phyloP scores from a whole-genome alignment of 2,113 vertebrate genomes.

The Cyanistes caeruleus region DNA sequence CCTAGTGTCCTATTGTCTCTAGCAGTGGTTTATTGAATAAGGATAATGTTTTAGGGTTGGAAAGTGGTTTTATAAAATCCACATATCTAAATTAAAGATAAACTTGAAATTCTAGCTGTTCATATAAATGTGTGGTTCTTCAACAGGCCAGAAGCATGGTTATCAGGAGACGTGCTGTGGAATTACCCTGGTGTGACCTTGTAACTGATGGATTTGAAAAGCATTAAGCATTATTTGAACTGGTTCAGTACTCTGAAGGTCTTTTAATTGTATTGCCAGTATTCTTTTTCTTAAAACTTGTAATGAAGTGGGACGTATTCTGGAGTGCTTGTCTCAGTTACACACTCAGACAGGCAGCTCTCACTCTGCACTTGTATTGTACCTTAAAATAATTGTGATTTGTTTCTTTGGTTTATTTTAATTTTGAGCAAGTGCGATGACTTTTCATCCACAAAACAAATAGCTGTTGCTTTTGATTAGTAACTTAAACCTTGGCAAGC shows the following conservation, averaged over 20 bases:
- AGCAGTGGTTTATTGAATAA: neutral
- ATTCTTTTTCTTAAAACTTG: neutral
- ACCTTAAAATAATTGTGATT: neutral
- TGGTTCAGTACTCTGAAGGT: neutral
- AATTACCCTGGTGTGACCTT: constrained; percentile 18
- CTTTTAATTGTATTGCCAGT: neutral
- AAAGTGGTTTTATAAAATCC: neutral
- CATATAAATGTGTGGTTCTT: neutral
- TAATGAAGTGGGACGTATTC: neutral
- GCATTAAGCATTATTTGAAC: constrained; percentile 2
- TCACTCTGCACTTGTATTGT: neutral
- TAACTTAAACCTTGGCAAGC: constrained; percentile 23
- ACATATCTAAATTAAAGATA: neutral
- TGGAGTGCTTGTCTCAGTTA: neutral
- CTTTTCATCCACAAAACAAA: neutral
- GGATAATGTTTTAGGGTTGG: neutral
- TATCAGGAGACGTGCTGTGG: neutral
- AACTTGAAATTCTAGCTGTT: neutral
- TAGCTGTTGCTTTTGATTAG: constrained; percentile 15
- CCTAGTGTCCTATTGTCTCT: neutral
- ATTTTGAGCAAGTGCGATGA: neutral
- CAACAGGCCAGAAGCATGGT: neutral
- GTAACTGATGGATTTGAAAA: constrained; percentile 17
- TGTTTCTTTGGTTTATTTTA: neutral
- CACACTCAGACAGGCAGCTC: neutral